A percentile compares a stretch with the other conserved stretches of the same genome.
Evolutionary conservation across 2,113 vertebrate genomes (phyloP).

Genomic region (Nerophis ophidion): DNA sequence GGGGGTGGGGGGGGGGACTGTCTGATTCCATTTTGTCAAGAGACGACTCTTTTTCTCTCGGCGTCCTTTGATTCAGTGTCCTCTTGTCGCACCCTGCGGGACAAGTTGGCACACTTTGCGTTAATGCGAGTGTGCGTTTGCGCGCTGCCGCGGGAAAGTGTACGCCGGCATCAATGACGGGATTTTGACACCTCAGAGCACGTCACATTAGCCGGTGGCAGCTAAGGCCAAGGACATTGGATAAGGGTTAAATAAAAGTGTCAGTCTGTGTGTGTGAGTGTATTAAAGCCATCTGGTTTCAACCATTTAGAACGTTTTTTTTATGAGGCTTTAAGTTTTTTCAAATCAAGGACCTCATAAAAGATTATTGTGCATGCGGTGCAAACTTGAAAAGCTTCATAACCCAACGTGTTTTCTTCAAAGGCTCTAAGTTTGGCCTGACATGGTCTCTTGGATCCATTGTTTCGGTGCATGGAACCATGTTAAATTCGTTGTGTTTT

Average conservation of each 20-base stretch:
- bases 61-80: constrained; percentile 55
- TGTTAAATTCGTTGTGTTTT: too few species aligned
- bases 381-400: constrained; percentile 3
- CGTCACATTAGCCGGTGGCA: constrained; percentile 50
- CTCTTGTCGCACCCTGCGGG: constrained; percentile 47
- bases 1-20: constrained; percentile 15
- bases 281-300: neutral
- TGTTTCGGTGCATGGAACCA: too few species aligned
- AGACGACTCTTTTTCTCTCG: constrained; percentile 34
- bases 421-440: neutral
- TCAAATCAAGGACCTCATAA: constrained; percentile 3
- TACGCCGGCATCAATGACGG: constrained; percentile 43
- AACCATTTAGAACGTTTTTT: neutral
- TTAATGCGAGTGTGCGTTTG: neutral
- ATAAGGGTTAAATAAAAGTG: constrained; percentile 34
- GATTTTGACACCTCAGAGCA: constrained; percentile 46
- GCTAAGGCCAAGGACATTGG: constrained; percentile 59
- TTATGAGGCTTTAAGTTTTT: neutral
- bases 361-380: constrained; percentile 3
- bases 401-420: constrained; percentile 4
- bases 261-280: constrained; percentile 3
- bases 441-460: neutral
- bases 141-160: constrained; percentile 33
- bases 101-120: constrained; percentile 45
- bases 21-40: constrained; percentile 52